A percentile compares a stretch with the other conserved stretches of the same genome.
Conservation (phyloP, 1,140 invertebrate genomes). For the Colletes latitarsis region DNA sequence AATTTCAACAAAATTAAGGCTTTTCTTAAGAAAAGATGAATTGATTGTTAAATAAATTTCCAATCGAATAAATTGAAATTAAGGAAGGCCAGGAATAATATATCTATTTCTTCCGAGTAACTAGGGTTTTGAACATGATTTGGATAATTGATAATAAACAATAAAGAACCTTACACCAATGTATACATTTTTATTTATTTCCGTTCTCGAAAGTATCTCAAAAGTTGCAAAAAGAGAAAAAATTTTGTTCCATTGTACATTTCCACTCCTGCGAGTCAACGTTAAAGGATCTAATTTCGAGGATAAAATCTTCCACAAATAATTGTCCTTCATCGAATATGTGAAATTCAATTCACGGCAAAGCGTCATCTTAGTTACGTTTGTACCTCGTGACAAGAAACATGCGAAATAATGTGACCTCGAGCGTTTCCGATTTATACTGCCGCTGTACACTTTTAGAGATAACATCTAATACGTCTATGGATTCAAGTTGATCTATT, state of each 20-base stretch:
- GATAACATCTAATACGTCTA: conserved; percentile 22
- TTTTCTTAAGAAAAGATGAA: too few relatives aligned
- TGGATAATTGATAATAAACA: too few relatives aligned
- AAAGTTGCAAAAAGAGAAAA: neutral
- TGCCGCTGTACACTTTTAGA: neutral
- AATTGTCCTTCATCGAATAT: neutral
- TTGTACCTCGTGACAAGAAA: conserved; percentile 12
- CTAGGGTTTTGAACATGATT: too few relatives aligned
- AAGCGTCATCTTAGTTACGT: neutral
- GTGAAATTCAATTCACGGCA: conserved; percentile 26
- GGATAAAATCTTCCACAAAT: neutral
- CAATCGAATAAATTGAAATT: too few relatives aligned
- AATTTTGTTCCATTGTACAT: too few relatives aligned
- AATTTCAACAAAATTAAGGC: neutral
- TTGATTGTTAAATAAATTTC: too few relatives aligned
- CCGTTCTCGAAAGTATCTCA: neutral
- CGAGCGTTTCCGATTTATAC: neutral
- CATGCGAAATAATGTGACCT: conserved; percentile 20
- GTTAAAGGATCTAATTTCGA: neutral
- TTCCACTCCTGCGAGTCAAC: too few relatives aligned
- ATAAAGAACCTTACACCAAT: too few relatives aligned
- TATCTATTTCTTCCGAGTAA: too few relatives aligned
- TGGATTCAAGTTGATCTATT: neutral
- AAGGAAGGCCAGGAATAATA: too few relatives aligned
- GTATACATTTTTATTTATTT: neutral